Evolutionary conservation across 2,797 vertebrate genomes (phyloP).

Genomic region (Ceryle rudis): DNA sequence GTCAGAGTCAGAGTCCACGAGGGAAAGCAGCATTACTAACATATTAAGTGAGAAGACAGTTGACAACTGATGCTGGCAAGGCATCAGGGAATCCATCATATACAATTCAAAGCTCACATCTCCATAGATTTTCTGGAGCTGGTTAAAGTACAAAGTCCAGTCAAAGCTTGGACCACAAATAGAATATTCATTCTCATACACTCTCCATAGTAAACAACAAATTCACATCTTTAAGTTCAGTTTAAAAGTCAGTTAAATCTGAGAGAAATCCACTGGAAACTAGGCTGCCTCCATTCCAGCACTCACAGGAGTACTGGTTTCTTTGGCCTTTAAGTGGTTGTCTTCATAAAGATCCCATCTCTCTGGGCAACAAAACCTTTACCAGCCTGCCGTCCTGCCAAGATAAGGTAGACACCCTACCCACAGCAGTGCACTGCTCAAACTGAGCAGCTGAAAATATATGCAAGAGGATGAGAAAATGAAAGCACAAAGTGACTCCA

Average conservation of each 20-base stretch:
- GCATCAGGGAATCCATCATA: not conserved
- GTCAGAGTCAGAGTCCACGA: not conserved
- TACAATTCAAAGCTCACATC: not conserved
- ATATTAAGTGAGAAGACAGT: accelerated
- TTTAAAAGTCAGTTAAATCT: not conserved
- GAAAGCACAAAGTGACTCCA: not conserved
- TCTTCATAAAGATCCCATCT: not conserved
- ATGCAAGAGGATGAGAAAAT: not conserved
- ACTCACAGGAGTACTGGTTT: not conserved
- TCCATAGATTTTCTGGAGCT: not conserved
- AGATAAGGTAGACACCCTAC: not conserved
- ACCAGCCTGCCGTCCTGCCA: not conserved
- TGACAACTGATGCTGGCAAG: not conserved
- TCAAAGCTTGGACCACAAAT: not conserved
- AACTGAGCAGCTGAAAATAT: not conserved
- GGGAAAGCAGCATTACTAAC: not conserved
- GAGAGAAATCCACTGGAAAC: not conserved
- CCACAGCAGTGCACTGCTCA: not conserved
- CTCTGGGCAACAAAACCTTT: not conserved
- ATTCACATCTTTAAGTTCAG: not conserved
- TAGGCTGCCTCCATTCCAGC: not conserved
- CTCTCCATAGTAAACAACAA: not conserved
- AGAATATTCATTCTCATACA: not conserved
- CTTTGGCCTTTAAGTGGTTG: not conserved
- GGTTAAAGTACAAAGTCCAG: not conserved